Percentiles rank a stretch among this genome's conserved stretches.
These are phyloP conservation scores for Drosophila murphyi DNA, from an alignment of 1,140 invertebrate genomes.

Conservation along the genomic window DNA sequence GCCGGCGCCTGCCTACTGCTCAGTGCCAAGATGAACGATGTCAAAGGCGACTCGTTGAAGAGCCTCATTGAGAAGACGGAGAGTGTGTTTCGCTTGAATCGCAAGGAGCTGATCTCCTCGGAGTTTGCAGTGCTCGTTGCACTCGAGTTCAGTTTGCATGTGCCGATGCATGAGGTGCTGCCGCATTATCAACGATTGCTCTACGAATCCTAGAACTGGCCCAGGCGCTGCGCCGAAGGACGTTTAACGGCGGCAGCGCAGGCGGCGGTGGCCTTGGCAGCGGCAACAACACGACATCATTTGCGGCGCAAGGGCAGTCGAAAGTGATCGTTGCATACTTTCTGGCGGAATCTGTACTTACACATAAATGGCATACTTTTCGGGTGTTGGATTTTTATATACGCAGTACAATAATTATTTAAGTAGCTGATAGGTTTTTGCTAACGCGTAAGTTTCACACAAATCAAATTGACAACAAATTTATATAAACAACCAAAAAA, in stretches of 20 bases:
- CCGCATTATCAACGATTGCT: slow-evolving; percentile 97
- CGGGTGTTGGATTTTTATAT: slow-evolving; percentile 52
- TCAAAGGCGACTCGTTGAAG: slow-evolving; percentile 95
- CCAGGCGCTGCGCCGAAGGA: slow-evolving; percentile 75
- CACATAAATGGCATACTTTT: slow-evolving; percentile 57
- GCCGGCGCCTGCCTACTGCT: slow-evolving; percentile 97
- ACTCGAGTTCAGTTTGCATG: slow-evolving; percentile 96
- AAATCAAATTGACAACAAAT: slow-evolving; percentile 20
- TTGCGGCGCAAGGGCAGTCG: slow-evolving; percentile 72
- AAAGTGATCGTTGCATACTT: slow-evolving; percentile 48
- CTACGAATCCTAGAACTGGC: slow-evolving; percentile 90
- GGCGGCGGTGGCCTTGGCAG: slow-evolving; percentile 53
- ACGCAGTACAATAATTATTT: slow-evolving; percentile 12
- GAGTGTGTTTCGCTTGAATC: slow-evolving; percentile 94
- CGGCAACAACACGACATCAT: slow-evolving; percentile 60
- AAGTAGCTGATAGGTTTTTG: slow-evolving; percentile 31
- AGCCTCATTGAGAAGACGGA: slow-evolving; percentile 96
- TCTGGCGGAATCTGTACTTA: slow-evolving; percentile 47
- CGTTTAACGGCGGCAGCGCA: slow-evolving; percentile 72
- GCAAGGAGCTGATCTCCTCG: slow-evolving; percentile 94
- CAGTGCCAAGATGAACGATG: slow-evolving; percentile 98
- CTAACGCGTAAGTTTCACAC: slow-evolving; percentile 25
- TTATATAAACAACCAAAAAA: not conserved
- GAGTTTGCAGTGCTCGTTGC: slow-evolving; percentile 98
- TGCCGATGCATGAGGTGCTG: slow-evolving; percentile 95